Conservation (phyloP, 2,113 vertebrate species). For the Odontesthes bonariensis region DNA sequence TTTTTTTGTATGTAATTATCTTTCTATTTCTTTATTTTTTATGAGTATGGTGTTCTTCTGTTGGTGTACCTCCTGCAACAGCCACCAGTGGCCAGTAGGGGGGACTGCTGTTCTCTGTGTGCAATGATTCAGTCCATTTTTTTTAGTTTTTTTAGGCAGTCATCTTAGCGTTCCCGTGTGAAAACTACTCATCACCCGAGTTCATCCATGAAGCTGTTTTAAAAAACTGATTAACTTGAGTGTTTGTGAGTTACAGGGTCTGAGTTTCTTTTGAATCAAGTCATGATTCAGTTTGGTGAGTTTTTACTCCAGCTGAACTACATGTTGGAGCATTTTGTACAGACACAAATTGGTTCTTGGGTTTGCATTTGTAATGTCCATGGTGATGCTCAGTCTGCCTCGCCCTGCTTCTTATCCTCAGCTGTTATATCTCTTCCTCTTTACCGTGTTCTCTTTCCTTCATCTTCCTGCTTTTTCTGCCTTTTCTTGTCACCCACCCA, state of each 20-base stretch:
- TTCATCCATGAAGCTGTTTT: conserved; percentile 31
- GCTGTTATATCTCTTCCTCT: conserved; percentile 29
- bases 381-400: conserved; percentile 35
- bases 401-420: conserved; percentile 7
- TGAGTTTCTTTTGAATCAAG: conserved; percentile 25
- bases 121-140: neutral
- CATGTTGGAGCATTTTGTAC: conserved; percentile 35
- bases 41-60: neutral
- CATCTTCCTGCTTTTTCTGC: conserved; percentile 9
- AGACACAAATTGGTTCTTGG: conserved; percentile 46
- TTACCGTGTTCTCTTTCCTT: conserved; percentile 35
- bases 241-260: conserved; percentile 17
- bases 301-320: conserved; percentile 42
- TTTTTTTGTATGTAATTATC: neutral
- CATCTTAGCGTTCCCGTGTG: neutral
- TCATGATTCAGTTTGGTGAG: conserved; percentile 29
- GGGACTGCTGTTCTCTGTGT: conserved; percentile 17
- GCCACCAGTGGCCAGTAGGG: neutral
- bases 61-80: neutral
- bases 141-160: conserved; percentile 1
- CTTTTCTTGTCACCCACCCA: conserved; percentile 1
- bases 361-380: conserved; percentile 64
- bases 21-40: neutral
- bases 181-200: conserved; percentile 5
- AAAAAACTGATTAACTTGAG: conserved; percentile 41